These are phyloP conservation scores for Pseudonaja textilis DNA, from an alignment of 2,113 vertebrate genomes.

Conservation along the genomic window DNA sequence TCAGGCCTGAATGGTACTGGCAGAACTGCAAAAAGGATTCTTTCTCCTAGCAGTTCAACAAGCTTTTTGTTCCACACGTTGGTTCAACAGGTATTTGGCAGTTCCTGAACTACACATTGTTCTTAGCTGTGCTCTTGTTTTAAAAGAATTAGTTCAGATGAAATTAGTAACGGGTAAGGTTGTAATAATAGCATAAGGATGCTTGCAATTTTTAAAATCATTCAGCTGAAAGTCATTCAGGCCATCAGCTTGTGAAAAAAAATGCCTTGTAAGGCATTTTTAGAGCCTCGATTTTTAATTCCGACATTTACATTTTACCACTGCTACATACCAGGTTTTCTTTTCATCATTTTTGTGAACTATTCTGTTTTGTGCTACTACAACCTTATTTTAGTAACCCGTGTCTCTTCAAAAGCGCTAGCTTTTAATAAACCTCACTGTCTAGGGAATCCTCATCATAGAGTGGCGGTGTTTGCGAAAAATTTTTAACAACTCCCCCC, in stretches of 20 bases:
- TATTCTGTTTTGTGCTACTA: neutral
- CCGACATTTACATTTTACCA: neutral
- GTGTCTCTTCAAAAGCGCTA: neutral
- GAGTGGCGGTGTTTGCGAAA: neutral
- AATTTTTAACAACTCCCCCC: neutral
- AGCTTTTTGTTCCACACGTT: neutral
- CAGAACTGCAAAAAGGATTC: neutral
- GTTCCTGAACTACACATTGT: neutral
- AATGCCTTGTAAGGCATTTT: neutral
- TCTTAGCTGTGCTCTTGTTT: neutral
- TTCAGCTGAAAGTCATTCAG: neutral
- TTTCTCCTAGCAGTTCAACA: neutral
- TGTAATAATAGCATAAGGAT: neutral
- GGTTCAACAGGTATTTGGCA: neutral
- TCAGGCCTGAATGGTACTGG: neutral
- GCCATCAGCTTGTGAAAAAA: neutral
- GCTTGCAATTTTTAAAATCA: neutral
- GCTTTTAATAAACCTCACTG: neutral
- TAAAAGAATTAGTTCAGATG: neutral
- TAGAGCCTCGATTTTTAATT: neutral
- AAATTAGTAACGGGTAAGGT: slow-evolving; percentile 3
- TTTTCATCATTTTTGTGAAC: neutral
- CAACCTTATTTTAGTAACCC: neutral
- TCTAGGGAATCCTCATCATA: neutral
- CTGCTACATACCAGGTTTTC: neutral